Percentiles rank a stretch among this genome's conserved stretches.
phyloP scores from a whole-genome alignment of 2,888 invertebrate species.

The Microchrysa polita region DNA sequence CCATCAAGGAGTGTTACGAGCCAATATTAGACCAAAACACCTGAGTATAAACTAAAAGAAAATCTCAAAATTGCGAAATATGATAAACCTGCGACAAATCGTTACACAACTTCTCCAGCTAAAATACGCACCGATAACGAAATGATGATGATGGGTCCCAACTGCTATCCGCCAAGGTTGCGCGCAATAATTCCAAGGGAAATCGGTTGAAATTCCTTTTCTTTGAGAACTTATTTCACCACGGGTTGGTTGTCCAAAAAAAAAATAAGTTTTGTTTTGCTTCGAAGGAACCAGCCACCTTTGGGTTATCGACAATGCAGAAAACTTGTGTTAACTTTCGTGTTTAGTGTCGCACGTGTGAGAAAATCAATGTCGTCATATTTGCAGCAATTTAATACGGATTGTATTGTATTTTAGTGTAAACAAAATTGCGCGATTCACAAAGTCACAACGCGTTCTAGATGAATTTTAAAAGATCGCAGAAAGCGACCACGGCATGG shows the following conservation, averaged over 20 bases:
- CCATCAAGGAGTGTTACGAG: no score
- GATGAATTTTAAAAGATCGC: background rate
- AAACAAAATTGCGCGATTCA: background rate
- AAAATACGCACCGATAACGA: slow-evolving; percentile 36
- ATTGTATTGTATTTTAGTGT: background rate
- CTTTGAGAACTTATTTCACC: no score
- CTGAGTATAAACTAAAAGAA: background rate
- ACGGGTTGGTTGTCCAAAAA: no score
- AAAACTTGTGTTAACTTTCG: background rate
- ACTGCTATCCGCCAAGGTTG: background rate
- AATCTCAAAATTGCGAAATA: slow-evolving; percentile 5
- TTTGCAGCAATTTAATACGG: background rate
- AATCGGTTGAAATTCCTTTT: no score
- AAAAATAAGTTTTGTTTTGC: no score
- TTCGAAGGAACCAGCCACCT: no score
- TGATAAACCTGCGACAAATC: slow-evolving; percentile 25
- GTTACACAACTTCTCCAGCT: slow-evolving; percentile 42
- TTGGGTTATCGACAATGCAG: no score
- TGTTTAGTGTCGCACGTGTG: background rate
- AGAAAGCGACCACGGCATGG: slow-evolving; percentile 23
- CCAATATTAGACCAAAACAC: background rate
- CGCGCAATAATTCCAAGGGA: no score
- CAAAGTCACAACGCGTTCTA: slow-evolving; percentile 3
- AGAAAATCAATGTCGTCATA: background rate
- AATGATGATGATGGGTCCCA: slow-evolving; percentile 12